Evolutionary conservation across 2,113 vertebrate species (phyloP), one percentile per base, ranked within the genome.

Genomic region (Tretioscincus oriximinensis): DNA sequence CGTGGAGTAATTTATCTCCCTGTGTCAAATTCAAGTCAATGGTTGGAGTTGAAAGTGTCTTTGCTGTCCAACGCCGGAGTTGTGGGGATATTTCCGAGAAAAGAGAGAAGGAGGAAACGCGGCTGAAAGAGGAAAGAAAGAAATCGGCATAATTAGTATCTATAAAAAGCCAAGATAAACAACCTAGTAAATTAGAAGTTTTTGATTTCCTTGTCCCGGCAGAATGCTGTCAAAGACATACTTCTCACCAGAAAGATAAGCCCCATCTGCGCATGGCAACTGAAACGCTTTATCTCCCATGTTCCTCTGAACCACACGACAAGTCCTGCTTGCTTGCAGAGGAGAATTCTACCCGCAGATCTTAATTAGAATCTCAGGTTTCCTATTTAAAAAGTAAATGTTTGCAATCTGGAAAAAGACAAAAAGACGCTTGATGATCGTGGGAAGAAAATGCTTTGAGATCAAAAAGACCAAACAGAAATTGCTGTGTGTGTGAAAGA

Each of bases 1-100:
- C 73, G 73, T 77, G 75, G 77, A 51, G 85, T 64, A 51, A 7
- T 77, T 80, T 67, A 69, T 63, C 45, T 72, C 54, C 64, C 12
- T 1, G 0, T 21, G 73, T 14, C 8, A 26, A 88, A 41, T 77
- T 70, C 76, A 87, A 41, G 80, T 71, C 77, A 70, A 86, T 22
- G 72, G 77, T 73, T 5, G 9, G 72, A 85, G 61, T 5, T 66
- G 74, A 79, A 51, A 5, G 84, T 58, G 49, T 22, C 47, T 67
- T 65, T 76, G 78, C 0, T 0, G 1, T 29, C n/a, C 8, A 47
- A 76, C 1, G 0, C 24, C 0, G 16, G 24, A 28, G 8, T 8
- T 1, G 26, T 63, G 16, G 41, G 49, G 6, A 2, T 69, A 69
- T 69, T 69, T 78, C 31, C 16, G n/a, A 66, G 18, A 14, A 58